Evolutionary conservation across 1,140 invertebrate genomes (phyloP), one percentile per base, ranked within the genome.

Genomic region (Drosophila repletoides): DNA sequence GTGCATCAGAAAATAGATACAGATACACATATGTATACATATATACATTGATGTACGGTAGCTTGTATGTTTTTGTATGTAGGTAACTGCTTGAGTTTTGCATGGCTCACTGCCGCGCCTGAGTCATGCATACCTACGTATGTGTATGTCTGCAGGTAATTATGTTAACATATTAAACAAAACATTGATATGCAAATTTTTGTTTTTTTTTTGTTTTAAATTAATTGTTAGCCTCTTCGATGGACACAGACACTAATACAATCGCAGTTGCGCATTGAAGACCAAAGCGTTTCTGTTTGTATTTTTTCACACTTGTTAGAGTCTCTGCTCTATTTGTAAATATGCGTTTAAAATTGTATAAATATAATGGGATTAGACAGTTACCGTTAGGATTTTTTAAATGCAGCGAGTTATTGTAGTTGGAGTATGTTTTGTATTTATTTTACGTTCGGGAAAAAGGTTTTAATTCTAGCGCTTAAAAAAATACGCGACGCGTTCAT

Each of bases 101-200:
- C 2, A 34, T 34, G 33, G 41, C 41, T 34, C 43, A 10, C 10
- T 40, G 52, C 12, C 21, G 6, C 22, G 19, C n/a, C 28, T 66
- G 63, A 66, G 63, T 66, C 63, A 66, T n/a, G n/a, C n/a, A n/a
- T n/a, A n/a, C n/a, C n/a, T 66, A 43, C 28, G 12, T 59, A 59
- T 5, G 15, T 14, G 33, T 6, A 38, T 17, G 33, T 49, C 22
- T 5, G 33, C 21, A 28, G 19, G n/a, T 17, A 41, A 12, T 10
- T 43, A 33, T 28, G 34, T 28, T 15, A 41, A 33, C 12, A 5
- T n/a, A n/a, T n/a, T n/a, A n/a, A n/a, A n/a, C n/a, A 24, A 24
- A 36, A 24, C 26, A 10, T 14, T 15, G 9, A 36, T n/a, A 26
- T 41, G 6, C 7, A n/a, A 2, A 46, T 31, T 14, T 15, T 15